Conservation (phyloP, 2,888 invertebrate genomes). For the Pristionchus exspectatus region DNA sequence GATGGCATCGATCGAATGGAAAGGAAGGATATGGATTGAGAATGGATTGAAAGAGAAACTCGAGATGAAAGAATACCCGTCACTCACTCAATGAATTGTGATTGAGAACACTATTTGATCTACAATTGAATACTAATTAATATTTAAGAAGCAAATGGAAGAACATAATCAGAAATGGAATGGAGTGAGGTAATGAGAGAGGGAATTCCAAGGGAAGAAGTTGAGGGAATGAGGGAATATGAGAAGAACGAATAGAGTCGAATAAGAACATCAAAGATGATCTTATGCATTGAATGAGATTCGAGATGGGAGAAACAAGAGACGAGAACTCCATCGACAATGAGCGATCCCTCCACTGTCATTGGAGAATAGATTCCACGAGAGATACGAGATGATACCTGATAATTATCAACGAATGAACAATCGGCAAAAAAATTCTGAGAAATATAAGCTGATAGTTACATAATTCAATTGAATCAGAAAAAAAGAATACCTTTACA, state of each 20-base stretch:
- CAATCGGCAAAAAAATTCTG: neutral
- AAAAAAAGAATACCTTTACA: conserved; percentile 60
- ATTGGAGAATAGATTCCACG: conserved; percentile 78
- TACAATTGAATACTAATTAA: neutral
- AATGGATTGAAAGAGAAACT: neutral
- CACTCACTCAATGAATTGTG: neutral
- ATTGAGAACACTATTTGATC: neutral
- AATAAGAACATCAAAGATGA: conserved; percentile 74
- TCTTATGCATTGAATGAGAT: conserved; percentile 75
- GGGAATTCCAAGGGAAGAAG: conserved; percentile 68
- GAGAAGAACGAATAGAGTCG: conserved; percentile 71
- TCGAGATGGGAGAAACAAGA: conserved; percentile 78
- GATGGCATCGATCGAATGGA: conserved; percentile 32
- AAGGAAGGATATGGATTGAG: conserved; percentile 19
- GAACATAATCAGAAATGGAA: conserved; percentile 56
- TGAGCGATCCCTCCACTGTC: conserved; percentile 76
- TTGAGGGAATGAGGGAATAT: conserved; percentile 31
- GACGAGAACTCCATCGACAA: conserved; percentile 74
- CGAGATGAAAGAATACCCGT: neutral
- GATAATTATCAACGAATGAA: conserved; percentile 9
- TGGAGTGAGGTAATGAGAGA: conserved; percentile 63
- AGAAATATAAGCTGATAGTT: neutral
- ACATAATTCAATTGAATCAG: neutral
- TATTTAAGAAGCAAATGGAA: conserved; percentile 51
- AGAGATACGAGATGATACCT: conserved; percentile 71